Evolutionary conservation across 1,140 invertebrate species (phyloP).

Genomic region (Neomicropteryx cornuta): DNA sequence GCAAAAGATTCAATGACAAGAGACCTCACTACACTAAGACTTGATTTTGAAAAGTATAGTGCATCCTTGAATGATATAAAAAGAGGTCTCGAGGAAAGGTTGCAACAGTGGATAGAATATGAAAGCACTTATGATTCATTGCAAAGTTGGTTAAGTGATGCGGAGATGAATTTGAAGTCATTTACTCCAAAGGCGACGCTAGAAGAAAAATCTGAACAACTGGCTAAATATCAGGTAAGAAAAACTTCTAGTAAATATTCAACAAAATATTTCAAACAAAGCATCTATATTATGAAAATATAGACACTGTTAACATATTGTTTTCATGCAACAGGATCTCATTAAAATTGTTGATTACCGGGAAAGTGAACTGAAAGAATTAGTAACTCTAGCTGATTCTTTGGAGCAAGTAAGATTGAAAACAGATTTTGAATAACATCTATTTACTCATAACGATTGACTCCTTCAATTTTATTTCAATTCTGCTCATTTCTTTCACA

Average conservation of each 20-base stretch:
- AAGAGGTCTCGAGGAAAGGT: constrained; percentile 67
- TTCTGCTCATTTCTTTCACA: no score
- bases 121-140: constrained; percentile 76
- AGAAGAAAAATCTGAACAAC: constrained; percentile 84
- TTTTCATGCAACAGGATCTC: constrained; percentile 52
- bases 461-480: no score
- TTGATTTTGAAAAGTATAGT: constrained; percentile 75
- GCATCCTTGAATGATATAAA: constrained; percentile 62
- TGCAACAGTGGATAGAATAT: constrained; percentile 86
- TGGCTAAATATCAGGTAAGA: constrained; percentile 79
- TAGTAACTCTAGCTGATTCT: constrained; percentile 62
- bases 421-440: constrained; percentile 19
- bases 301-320: background rate
- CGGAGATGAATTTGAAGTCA: constrained; percentile 79
- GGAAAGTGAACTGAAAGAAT: constrained; percentile 59
- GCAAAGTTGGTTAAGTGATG: constrained; percentile 73
- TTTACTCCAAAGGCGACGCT: constrained; percentile 73
- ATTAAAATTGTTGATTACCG: constrained; percentile 60
- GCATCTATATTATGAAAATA: background rate
- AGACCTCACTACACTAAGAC: constrained; percentile 61
- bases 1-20: constrained; percentile 71
- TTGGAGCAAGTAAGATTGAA: constrained; percentile 72
- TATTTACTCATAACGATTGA: no score
- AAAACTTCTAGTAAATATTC: constrained; percentile 6
- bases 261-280: background rate